Conservation (phyloP, 1,140 invertebrate genomes). For the Zaprionus nigranus region DNA sequence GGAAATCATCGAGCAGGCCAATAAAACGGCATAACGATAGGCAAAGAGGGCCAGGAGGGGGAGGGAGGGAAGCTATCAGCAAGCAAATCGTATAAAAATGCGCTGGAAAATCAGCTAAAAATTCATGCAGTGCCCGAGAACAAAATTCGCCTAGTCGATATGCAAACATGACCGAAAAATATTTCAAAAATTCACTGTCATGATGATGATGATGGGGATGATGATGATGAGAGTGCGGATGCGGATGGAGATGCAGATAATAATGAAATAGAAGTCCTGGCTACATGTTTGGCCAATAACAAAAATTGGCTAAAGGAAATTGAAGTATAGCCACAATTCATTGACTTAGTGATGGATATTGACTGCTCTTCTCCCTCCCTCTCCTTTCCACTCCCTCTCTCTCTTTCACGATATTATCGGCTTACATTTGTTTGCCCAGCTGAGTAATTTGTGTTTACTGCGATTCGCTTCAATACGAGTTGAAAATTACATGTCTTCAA, state of each 20-base stretch:
- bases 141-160: slow-evolving; percentile 64
- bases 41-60: slow-evolving; percentile 26
- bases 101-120: slow-evolving; percentile 59
- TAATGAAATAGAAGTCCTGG: slow-evolving; percentile 28
- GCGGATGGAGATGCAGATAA: slow-evolving; percentile 24
- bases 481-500: slow-evolving; percentile 68
- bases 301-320: slow-evolving; percentile 69
- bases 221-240: slow-evolving; percentile 24
- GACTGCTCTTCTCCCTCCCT: slow-evolving; percentile 25
- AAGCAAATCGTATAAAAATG: slow-evolving; percentile 78
- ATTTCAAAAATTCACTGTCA: slow-evolving; percentile 62
- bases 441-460: slow-evolving; percentile 80
- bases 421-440: slow-evolving; percentile 75
- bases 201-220: slow-evolving; percentile 23
- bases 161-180: slow-evolving; percentile 74
- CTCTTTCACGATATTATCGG: slow-evolving; percentile 66
- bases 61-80: slow-evolving; percentile 38
- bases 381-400: background rate
- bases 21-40: slow-evolving; percentile 28
- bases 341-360: slow-evolving; percentile 69
- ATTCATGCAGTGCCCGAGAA: slow-evolving; percentile 41
- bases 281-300: slow-evolving; percentile 34
- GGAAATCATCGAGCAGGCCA: slow-evolving; percentile 58
- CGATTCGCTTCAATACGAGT: slow-evolving; percentile 57
- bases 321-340: slow-evolving; percentile 78